Conservation (phyloP, 2,797 vertebrate species). For the Denticeps clupeoides region DNA sequence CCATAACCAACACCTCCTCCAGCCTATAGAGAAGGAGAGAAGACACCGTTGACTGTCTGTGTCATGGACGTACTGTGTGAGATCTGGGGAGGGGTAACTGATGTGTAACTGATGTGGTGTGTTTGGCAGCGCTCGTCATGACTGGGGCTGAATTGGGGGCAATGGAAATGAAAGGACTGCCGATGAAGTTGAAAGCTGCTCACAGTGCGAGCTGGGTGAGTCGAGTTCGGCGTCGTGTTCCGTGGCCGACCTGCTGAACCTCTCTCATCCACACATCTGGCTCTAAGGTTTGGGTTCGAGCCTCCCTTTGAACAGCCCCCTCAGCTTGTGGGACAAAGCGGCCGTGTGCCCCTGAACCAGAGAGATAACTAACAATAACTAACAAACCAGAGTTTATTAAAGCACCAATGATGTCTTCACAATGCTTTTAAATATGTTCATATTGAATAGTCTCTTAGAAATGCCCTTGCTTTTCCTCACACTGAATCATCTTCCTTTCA, state of each 20-base stretch:
- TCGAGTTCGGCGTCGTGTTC: conserved; percentile 61
- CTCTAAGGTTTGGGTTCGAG: conserved; percentile 78
- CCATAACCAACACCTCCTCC: conserved; percentile 79
- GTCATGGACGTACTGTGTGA: not conserved
- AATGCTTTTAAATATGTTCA: too few species aligned
- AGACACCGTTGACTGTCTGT: not conserved
- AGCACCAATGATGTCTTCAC: too few species aligned
- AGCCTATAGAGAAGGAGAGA: conserved; percentile 49
- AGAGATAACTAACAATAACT: not conserved
- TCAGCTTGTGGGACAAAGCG: conserved; percentile 58
- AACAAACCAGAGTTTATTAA: not conserved
- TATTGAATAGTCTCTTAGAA: too few species aligned
- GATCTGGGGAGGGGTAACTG: too few species aligned
- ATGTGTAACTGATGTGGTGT: too few species aligned
- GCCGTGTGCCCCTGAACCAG: conserved; percentile 71
- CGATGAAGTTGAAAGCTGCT: too few species aligned
- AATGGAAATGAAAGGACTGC: too few species aligned
- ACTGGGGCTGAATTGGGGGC: too few species aligned
- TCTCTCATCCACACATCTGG: conserved; percentile 79
- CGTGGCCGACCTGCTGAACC: conserved; percentile 67
- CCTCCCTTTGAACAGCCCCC: conserved; percentile 58
- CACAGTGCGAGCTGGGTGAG: conserved; percentile 64
- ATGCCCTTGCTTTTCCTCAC: too few species aligned
- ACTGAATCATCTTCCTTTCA: too few species aligned
- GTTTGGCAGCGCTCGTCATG: not conserved